Conservation (phyloP, 2,888 invertebrate species). For the Galerucella pusilla region DNA sequence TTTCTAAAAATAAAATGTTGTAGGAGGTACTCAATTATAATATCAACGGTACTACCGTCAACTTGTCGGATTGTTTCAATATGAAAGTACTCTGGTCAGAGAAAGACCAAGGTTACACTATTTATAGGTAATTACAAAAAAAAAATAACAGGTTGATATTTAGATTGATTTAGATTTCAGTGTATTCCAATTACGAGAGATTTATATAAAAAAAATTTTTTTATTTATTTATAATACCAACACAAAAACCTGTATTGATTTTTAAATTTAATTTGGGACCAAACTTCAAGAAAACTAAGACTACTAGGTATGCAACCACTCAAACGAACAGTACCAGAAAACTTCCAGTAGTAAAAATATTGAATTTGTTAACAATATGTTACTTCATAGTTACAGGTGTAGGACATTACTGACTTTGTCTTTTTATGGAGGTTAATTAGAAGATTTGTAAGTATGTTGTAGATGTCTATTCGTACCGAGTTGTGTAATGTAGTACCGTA, state of each 20-base stretch:
- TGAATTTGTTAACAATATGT: not conserved
- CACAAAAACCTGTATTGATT: no score
- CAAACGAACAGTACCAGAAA: no score
- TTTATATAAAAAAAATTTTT: no score
- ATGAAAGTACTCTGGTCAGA: not conserved
- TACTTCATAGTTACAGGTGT: constrained; percentile 2
- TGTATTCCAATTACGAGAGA: not conserved
- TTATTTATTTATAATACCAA: no score
- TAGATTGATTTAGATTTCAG: not conserved
- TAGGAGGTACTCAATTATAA: not conserved
- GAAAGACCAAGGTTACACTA: not conserved
- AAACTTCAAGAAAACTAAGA: no score
- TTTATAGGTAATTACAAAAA: not conserved
- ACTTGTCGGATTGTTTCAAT: no score
- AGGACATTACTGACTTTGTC: constrained; percentile 1
- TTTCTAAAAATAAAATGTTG: not conserved
- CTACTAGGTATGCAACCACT: no score
- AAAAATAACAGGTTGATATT: constrained; percentile 2
- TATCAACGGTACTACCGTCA: not conserved
- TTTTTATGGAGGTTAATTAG: constrained; percentile 17
- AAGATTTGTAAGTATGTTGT: constrained; percentile 8
- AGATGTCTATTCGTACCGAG: no score
- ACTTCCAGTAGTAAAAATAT: no score
- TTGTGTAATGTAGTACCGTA: constrained; percentile 10
- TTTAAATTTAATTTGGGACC: no score